Percentiles rank a stretch among this genome's conserved stretches.
Conservation (phyloP, 2,888 invertebrate genomes). For the Heliconius sara region DNA sequence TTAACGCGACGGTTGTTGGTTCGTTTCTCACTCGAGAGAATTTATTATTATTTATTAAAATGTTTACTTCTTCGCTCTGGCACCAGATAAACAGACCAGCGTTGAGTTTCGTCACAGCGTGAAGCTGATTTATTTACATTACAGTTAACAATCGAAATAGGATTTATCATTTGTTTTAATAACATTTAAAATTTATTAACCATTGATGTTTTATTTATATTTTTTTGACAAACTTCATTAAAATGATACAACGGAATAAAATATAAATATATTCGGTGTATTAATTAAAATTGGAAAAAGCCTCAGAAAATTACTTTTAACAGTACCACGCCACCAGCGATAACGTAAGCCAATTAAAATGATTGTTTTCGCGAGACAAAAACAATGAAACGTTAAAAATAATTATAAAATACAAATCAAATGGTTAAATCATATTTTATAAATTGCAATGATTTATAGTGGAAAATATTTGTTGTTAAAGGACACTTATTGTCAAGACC, state of each 20-base stretch:
- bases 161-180: neutral
- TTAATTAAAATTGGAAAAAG: conserved; percentile 29
- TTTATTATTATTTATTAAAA: no score
- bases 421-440: neutral
- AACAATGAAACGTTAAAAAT: conserved; percentile 34
- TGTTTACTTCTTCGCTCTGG: no score
- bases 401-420: neutral
- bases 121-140: no score
- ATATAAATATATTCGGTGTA: neutral
- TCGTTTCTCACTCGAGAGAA: no score
- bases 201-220: neutral
- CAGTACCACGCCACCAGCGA: conserved; percentile 34
- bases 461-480: no score
- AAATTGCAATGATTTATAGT: no score
- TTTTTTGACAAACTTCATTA: neutral
- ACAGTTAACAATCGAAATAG: neutral
- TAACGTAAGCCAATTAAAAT: conserved; percentile 63
- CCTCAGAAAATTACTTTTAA: conserved; percentile 36
- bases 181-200: neutral
- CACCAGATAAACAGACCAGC: no score
- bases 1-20: no score
- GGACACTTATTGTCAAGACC: no score
- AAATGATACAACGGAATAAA: neutral
- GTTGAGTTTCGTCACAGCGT: no score
- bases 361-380: conserved; percentile 60